A percentile compares a stretch with the other conserved stretches of the same genome.
These are phyloP conservation scores for Cheilosia vernalis DNA, from an alignment of 2,888 invertebrate genomes.

Conservation along the genomic window DNA sequence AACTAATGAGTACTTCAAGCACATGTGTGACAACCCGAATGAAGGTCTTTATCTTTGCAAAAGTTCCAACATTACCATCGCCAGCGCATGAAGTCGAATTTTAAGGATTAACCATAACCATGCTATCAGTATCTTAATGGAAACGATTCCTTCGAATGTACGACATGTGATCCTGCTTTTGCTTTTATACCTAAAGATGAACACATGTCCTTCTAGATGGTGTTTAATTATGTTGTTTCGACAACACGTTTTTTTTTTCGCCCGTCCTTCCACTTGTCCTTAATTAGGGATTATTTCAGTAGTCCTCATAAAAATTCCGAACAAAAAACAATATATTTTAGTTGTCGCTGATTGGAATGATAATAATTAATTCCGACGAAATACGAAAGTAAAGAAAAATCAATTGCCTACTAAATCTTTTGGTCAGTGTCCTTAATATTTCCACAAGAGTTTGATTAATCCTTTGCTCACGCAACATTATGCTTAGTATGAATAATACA, in stretches of 20 bases:
- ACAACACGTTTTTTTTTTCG: background rate
- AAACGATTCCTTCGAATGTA: slow-evolving; percentile 19
- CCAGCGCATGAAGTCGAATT: slow-evolving; percentile 38
- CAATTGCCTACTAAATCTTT: slow-evolving; percentile 23
- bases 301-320: slow-evolving; percentile 33
- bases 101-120: slow-evolving; percentile 56
- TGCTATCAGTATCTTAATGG: background rate
- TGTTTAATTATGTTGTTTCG: slow-evolving; percentile 38
- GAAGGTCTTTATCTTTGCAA: slow-evolving; percentile 40
- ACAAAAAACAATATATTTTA: slow-evolving; percentile 4
- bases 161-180: slow-evolving; percentile 36
- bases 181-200: slow-evolving; percentile 1
- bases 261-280: background rate
- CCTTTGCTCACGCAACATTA: slow-evolving; percentile 39
- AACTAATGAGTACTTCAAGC: slow-evolving; percentile 54
- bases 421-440: slow-evolving; percentile 2
- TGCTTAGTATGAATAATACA: slow-evolving; percentile 37
- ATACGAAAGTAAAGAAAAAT: slow-evolving; percentile 1
- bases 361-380: slow-evolving; percentile 41
- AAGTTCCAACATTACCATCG: slow-evolving; percentile 53
- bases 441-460: slow-evolving; percentile 44
- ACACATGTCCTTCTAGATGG: slow-evolving; percentile 19
- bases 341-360: slow-evolving; percentile 27
- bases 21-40: slow-evolving; percentile 57
- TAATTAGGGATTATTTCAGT: slow-evolving; percentile 31